A percentile compares a stretch with the other conserved stretches of the same genome.
Conservation (phyloP, 1,140 invertebrate genomes). For the Drosophila lini region DNA sequence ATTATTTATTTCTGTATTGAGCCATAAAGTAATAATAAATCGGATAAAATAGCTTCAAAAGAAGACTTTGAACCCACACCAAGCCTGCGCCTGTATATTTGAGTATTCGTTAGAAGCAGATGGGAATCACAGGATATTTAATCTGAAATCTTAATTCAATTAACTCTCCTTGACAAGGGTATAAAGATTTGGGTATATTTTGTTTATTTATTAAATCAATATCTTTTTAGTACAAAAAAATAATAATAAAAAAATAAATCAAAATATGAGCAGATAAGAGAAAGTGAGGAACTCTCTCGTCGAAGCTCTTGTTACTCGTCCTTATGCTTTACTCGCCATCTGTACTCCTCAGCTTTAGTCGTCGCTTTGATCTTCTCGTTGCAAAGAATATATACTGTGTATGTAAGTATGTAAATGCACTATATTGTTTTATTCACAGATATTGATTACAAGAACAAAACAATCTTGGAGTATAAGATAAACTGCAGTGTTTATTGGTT, state of each 20-base stretch:
- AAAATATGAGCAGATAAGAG: too few relatives aligned
- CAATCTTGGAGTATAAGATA: not conserved
- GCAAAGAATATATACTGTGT: too few relatives aligned
- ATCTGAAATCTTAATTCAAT: not conserved
- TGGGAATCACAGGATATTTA: not conserved
- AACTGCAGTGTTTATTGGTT: not conserved
- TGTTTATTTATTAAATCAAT: not conserved
- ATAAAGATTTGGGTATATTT: not conserved
- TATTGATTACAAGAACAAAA: not conserved
- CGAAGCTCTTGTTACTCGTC: not conserved
- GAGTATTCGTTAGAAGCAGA: not conserved
- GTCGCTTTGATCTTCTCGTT: not conserved
- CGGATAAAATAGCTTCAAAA: constrained; percentile 1
- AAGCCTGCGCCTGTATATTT: not conserved
- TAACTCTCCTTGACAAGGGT: not conserved
- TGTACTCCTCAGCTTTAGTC: too few relatives aligned
- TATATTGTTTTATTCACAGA: constrained; percentile 1
- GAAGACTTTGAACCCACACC: not conserved
- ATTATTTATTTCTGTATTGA: constrained; percentile 6
- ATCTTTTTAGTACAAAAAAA: not conserved
- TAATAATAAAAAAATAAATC: too few relatives aligned
- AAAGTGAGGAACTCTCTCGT: too few relatives aligned
- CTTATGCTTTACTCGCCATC: not conserved
- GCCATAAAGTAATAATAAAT: not conserved
- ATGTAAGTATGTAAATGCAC: not conserved